Evolutionary conservation across 2,888 invertebrate species (phyloP), one percentile per base, ranked within the genome.

Genomic region (Pemphredon lugubris): DNA sequence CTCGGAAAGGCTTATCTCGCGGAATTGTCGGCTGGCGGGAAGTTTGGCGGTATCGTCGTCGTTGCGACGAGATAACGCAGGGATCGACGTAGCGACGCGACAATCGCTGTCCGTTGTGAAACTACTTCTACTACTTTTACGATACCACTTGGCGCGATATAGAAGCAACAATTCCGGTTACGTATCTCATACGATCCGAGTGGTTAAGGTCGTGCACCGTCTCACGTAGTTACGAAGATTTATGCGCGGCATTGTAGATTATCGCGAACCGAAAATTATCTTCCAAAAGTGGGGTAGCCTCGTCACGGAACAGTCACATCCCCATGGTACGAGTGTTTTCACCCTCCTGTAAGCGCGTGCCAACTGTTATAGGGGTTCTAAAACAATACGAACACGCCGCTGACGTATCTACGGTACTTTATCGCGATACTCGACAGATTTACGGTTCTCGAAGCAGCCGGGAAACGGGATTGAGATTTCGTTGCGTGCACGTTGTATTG

Each of bases 341-440:
- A 63, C 58, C 72, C 55, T 48, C 34, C 50, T 7, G 60, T 55
- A 66, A 74, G 68, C 72, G 78, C 68, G 75, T 77, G 75, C 74
- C 78, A 69, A 78, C 78, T 75, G 78, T 77, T 77, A 51, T 61
- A 51, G 23, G 32, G 59, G 48, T 66, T 75, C 63, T 72, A 66
- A 78, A 77, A 77, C 77, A 75, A 77, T 78, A 66, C 68, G 54
- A 69, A 64, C 54, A 40, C 60, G 44, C 21, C 13, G 69, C 66
- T 59, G 73, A 76, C 67, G 73, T 73, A 67, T 74, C 61, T 65
- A 42, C 51, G 45, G 50, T 54, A 63, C 48, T 78, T 78, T 75
- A 78, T 77, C 78, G 75, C 32, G 55, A 58, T 60, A 55, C 74
- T 40, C 57, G 65, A 68, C 51, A 65, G 77, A 77, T 78, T 77